These are phyloP conservation scores for Pterocles orientalis DNA, from an alignment of 2,113 vertebrate species.

Conservation along the genomic window DNA sequence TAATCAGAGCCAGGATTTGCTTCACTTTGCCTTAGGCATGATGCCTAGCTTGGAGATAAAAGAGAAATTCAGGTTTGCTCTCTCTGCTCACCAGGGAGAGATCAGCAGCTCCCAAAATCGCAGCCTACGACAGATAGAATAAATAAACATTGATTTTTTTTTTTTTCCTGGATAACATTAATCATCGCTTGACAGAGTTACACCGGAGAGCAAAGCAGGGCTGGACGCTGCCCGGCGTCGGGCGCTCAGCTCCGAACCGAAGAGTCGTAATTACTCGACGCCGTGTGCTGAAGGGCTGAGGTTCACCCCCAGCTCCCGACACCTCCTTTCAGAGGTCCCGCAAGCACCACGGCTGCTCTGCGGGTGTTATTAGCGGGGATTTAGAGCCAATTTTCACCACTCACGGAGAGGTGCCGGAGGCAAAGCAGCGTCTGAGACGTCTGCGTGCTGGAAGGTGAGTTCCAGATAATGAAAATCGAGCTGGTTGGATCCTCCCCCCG, in stretches of 20 bases:
- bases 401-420: background rate
- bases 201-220: background rate
- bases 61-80: background rate
- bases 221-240: background rate
- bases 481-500: background rate
- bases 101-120: background rate
- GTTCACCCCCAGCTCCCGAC: background rate
- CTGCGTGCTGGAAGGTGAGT: accelerated
- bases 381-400: background rate
- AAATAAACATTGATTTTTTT: constrained; percentile 26
- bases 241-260: background rate
- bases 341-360: accelerated
- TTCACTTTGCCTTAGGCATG: accelerated
- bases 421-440: accelerated
- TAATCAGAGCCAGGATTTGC: background rate
- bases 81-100: background rate
- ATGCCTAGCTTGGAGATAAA: background rate
- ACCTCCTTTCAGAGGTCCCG: background rate
- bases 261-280: background rate
- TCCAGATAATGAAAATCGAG: background rate
- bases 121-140: background rate
- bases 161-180: background rate
- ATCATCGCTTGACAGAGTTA: constrained; percentile 19
- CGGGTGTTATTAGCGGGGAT: background rate
- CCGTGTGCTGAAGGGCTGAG: background rate